A percentile compares a stretch with the other conserved stretches of the same genome.
Conservation (phyloP, 2,113 vertebrate species). For the Lota lota region DNA sequence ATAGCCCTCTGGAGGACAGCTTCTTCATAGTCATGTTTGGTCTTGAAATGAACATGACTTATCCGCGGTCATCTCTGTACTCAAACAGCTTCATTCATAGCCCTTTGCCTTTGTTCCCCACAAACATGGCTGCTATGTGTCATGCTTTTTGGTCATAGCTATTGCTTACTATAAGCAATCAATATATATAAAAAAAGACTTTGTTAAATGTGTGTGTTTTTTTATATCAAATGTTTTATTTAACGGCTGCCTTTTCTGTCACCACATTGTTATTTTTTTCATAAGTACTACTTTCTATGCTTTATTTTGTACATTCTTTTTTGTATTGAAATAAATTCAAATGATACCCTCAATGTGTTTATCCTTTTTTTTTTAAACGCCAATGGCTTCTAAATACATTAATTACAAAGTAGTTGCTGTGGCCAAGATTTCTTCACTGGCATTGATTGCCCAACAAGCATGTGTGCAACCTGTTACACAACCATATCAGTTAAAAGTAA, state of each 20-base stretch:
- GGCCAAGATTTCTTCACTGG: background rate
- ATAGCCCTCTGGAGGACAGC: background rate
- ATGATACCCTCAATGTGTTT: constrained; percentile 19
- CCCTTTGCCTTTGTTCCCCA: constrained; percentile 43
- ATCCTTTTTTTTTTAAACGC: background rate
- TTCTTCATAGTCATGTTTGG: background rate
- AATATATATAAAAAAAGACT: constrained; percentile 14
- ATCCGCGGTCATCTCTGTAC: too few relatives aligned
- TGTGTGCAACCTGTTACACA: too few relatives aligned
- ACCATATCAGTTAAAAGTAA: too few relatives aligned
- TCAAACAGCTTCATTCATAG: background rate
- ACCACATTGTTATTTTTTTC: constrained; percentile 52
- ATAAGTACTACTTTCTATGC: constrained; percentile 70
- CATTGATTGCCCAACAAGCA: too few relatives aligned
- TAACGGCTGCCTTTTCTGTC: constrained; percentile 61
- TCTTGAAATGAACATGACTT: background rate
- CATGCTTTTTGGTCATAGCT: constrained; percentile 26
- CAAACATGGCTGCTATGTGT: constrained; percentile 17
- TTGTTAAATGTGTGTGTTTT: constrained; percentile 37
- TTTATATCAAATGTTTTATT: constrained; percentile 47
- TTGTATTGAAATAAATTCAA: constrained; percentile 68
- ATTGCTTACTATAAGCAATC: background rate
- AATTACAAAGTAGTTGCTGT: background rate
- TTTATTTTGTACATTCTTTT: constrained; percentile 76
- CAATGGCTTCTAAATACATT: too few relatives aligned